Conservation (phyloP, 2,113 vertebrate genomes). For the Sula dactylatra region DNA sequence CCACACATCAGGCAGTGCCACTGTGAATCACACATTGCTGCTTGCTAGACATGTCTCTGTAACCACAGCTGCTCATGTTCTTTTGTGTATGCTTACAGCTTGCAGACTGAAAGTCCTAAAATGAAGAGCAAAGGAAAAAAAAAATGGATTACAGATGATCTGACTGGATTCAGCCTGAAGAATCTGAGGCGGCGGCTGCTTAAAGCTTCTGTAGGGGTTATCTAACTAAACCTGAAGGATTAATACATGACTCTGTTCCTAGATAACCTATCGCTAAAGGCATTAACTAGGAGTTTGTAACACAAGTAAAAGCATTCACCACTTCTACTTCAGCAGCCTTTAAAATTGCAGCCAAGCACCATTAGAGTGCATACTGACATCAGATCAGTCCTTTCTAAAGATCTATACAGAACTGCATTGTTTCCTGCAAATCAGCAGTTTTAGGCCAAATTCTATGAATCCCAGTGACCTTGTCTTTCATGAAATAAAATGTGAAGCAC, state of each 20-base stretch:
- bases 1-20: neutral
- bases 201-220: neutral
- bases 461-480: neutral
- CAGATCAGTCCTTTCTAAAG: neutral
- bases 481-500: conserved; percentile 9
- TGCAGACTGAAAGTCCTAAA: neutral
- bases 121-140: neutral
- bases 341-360: neutral
- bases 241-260: neutral
- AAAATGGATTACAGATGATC: neutral
- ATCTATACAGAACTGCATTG: neutral
- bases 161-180: neutral
- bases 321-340: neutral
- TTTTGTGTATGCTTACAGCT: neutral
- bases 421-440: conserved; percentile 11
- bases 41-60: neutral
- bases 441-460: neutral
- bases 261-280: neutral
- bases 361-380: neutral
- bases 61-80: neutral
- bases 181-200: neutral
- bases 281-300: conserved; percentile 5
- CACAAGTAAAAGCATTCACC: neutral
- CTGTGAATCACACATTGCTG: neutral
- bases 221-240: conserved; percentile 21